Evolutionary conservation across 2,888 invertebrate genomes (phyloP).

Genomic region (Carpatolechia fugitivella): DNA sequence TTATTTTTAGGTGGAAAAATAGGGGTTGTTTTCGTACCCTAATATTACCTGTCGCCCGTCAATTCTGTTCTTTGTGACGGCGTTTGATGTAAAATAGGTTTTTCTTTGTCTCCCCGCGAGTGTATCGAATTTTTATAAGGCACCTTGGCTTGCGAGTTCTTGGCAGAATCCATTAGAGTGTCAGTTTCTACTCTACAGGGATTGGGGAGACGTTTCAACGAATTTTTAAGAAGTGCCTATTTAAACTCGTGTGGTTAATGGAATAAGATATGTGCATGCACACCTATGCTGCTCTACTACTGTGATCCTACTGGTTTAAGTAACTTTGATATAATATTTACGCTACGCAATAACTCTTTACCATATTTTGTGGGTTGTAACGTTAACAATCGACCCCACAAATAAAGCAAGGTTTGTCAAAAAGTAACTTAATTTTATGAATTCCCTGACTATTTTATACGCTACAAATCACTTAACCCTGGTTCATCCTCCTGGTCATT

Average conservation of each 20-base stretch:
- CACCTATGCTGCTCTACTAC: no score
- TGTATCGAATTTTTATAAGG: conserved; percentile 49
- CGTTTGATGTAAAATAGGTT: conserved; percentile 39
- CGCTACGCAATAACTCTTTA: no score
- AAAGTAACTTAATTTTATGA: no score
- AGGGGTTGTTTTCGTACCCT: conserved; percentile 18
- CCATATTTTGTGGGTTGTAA: no score
- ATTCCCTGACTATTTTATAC: no score
- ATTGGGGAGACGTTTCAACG: conserved; percentile 19
- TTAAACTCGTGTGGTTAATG: neutral
- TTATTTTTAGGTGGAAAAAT: neutral
- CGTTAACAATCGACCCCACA: no score
- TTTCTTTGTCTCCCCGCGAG: conserved; percentile 33
- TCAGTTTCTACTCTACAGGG: conserved; percentile 33
- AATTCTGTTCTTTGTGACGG: conserved; percentile 25
- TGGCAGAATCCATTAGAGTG: conserved; percentile 46
- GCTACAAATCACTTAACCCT: no score
- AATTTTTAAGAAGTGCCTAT: conserved; percentile 9
- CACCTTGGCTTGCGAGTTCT: conserved; percentile 33
- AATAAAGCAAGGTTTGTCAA: no score
- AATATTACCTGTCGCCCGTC: conserved; percentile 36
- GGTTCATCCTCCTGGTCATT: no score
- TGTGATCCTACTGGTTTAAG: no score
- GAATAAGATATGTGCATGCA: no score
- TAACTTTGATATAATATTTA: no score